Evolutionary conservation across 2,797 vertebrate species (phyloP).

Genomic region (Otolemur crassicaudatus): DNA sequence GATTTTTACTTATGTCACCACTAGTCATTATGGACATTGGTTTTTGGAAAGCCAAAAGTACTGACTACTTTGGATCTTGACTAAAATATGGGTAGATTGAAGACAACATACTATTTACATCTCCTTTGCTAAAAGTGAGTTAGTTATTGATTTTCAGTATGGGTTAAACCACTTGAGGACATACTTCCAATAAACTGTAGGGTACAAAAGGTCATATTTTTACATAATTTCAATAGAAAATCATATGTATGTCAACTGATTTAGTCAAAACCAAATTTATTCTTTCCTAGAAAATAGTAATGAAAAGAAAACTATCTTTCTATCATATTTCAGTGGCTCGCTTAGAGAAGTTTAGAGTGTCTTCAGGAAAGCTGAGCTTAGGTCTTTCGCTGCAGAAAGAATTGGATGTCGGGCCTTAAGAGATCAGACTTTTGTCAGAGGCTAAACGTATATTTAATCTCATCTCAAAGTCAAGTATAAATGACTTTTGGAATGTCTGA

Average conservation of each 20-base stretch:
- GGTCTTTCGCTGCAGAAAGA: background rate
- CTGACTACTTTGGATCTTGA: background rate
- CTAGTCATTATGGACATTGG: background rate
- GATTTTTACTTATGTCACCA: constrained; percentile 22
- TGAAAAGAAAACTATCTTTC: background rate
- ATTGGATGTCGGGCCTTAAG: background rate
- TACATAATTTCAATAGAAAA: background rate
- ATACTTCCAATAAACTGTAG: background rate
- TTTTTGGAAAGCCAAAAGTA: background rate
- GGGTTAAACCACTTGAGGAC: background rate
- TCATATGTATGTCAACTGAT: background rate
- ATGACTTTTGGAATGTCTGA: background rate
- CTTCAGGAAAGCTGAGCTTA: background rate
- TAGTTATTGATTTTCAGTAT: constrained; percentile 15
- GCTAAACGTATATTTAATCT: background rate
- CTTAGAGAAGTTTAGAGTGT: background rate
- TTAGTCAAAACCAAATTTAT: constrained; percentile 50
- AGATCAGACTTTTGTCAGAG: background rate
- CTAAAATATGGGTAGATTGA: background rate
- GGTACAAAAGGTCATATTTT: background rate
- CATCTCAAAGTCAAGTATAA: constrained; percentile 51
- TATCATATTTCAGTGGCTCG: background rate
- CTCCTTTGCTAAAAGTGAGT: constrained; percentile 1
- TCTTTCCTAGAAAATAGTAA: background rate
- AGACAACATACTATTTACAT: background rate